Evolutionary conservation across 2,797 vertebrate genomes (phyloP), one percentile per base, ranked within the genome.

Genomic region (Arnoldichthys spilopterus): DNA sequence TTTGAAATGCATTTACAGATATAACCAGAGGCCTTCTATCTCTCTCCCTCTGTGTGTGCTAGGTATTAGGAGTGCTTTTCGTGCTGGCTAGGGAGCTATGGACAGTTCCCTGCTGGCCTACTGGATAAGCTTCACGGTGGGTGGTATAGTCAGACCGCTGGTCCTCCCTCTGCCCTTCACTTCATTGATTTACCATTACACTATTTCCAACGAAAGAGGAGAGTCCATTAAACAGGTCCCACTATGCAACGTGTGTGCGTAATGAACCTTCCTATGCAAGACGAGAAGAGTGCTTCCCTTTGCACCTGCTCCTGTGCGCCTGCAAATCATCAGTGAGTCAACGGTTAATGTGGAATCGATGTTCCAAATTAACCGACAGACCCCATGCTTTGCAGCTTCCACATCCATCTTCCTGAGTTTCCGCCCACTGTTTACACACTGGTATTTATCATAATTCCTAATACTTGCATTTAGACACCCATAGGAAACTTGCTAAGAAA

Each of bases 121-220:
- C 76, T 78, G 58, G 32, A 76, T 79, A 78, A 82, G 81, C 64
- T 70, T 64, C 77, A 79, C n/a, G 26, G 84, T 85, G 86, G 87
- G 86, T 74, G 87, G 87, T 78, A 59, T 86, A 77, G 34, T 79
- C 53, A 28, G 66, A 70, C 49, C 30, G 62, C 78, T 74, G 87
- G 85, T 87, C 89, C 88, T 89, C 90, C 88, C 83, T 34, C 83
- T 90, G 87, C 87, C 92, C 90, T 92, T 92, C 90, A 90, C 87
- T 90, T 89, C 87, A 93, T 93, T 91, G 94, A 94, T 95, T 94
- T 93, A 88, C 90, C 88, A 92, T 92, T 92, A 92, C 72, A 86
- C 85, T 85, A 90, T 88, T 88, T 90, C 84, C 85, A 85, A 91
- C 89, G 90, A 89, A 92, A 91, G 76, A 83, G 63, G 70, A 87